Base-by-base conservation (phyloP, 92 coral and sea anemone genomes). In the Metridium senile region DNA sequence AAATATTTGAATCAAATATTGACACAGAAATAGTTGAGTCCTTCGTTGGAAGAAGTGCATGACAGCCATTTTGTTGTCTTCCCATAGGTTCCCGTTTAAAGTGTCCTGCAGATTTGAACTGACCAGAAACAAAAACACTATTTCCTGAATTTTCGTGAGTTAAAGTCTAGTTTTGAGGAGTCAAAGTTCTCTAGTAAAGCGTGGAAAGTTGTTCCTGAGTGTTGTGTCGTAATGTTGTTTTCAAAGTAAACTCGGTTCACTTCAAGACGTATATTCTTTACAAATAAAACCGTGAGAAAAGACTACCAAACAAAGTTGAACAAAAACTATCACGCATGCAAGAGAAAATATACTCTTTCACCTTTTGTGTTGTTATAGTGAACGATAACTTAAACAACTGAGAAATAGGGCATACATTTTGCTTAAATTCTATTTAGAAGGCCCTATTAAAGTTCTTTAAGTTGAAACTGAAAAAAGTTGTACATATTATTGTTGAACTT, bases 241-340 rank as follows among this genome's bases (percentile, higher is more conserved):
- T 73, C 46, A 73, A 49, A 57, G 78, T 73, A 73, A 73, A 73
- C 78, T 22, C 11, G 11, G 2, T 21, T 18, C 22, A 63, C 69
- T 43, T 29, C 67, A 34, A 33, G 46, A 57, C 9, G 19, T 73
- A 73, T 58, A 58, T 73, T 73, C 78, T 73, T 45, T 33, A 32
- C 33, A 73, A 73, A 73, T 73, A 73, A n/a, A 57, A 32, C 67
- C 78, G 78, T 73, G 78, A 58, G 78, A 73, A 73, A 73, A 43
- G 57, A 57, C 21, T 54, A 35, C 68, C 54, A 33, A 63, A 63
- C 32, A 28, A n/a, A 63, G 69, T 31, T 28, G 69, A 21, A 63
- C 0, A 63, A 58, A 73, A 73, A 58, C 64, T 73, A 58, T 73
- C 78, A 56, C 33, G n/a, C 52, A 46, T 25, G 23, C 45, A 26